Percentiles rank a stretch among this genome's conserved stretches.
Conservation (phyloP, 2,797 vertebrate genomes). For the Parauchenoglanis ngamensis region DNA sequence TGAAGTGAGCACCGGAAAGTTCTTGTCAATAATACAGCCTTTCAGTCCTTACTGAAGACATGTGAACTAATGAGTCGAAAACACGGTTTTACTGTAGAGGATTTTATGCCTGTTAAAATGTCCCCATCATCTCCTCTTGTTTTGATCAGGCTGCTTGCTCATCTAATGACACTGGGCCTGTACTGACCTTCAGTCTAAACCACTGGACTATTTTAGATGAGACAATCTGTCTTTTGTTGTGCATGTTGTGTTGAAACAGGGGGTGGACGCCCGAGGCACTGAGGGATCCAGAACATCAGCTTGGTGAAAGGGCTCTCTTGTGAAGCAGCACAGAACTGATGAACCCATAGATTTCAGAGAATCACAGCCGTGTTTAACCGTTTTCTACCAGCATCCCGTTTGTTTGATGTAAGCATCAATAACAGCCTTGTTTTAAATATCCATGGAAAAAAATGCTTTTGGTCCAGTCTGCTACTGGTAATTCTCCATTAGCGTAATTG, state of each 20-base stretch:
- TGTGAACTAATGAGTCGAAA: conserved; percentile 21
- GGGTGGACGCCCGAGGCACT: conserved; percentile 51
- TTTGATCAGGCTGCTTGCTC: conserved; percentile 50
- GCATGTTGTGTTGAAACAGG: conserved; percentile 44
- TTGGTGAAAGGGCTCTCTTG: conserved; percentile 55
- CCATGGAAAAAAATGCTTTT: conserved; percentile 20
- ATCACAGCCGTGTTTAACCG: conserved; percentile 50
- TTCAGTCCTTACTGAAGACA: neutral
- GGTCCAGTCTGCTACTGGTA: neutral
- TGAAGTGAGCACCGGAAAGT: neutral
- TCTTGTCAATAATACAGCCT: neutral
- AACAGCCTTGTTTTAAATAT: conserved; percentile 51
- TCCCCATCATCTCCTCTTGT: conserved; percentile 27
- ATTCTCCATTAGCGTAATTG: neutral
- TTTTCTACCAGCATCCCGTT: conserved; percentile 33
- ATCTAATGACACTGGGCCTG: conserved; percentile 45
- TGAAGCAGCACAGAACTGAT: conserved; percentile 55
- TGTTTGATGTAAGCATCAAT: conserved; percentile 49
- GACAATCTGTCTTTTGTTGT: conserved; percentile 59
- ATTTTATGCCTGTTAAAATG: conserved; percentile 24
- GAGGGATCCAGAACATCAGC: conserved; percentile 42
- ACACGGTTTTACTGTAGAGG: conserved; percentile 25
- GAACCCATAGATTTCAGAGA: conserved; percentile 51
- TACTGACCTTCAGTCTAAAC: conserved; percentile 40
- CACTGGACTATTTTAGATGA: conserved; percentile 47